Base-by-base conservation (phyloP, 2,113 vertebrate genomes). In the Pipa parva region DNA sequence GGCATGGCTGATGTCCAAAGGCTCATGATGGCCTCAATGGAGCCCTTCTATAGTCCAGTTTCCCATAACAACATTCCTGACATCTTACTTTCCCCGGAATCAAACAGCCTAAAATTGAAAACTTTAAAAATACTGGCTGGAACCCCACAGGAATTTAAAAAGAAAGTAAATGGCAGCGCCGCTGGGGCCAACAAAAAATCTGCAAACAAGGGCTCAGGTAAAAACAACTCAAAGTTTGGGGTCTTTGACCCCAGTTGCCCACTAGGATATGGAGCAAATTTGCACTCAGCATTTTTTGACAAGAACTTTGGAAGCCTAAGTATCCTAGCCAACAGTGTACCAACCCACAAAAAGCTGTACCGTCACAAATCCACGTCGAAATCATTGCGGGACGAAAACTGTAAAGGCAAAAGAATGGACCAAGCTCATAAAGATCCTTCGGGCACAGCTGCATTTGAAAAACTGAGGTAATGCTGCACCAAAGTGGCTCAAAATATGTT, bases 401-500 rank as follows among this genome's bases (percentile, higher is more conserved):
- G 91, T 89, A 99, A 98, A 88, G 92, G 91, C 74, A 97, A 96
- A 83, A 86, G 88, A 77, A 81, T 86, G 75, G 95, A 98, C 73
- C 92, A 92, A 84, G 88, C 80, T 80, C 88, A 90, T 87, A 98
- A 97, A 90, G 93, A 97, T 86, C 87, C 95, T 79, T 85, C 91
- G 81, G 91, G 93, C 89, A 94, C 93, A 89, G 89, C 91, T 88
- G 92, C 95, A 89, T 97, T 95, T 90, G 95, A 99, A 87, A 99
- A 97, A 93, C 94, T 95, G 93, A 99, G 97, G 97, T 99, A 99
- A 99, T 97, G 91, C 91, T 93, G 89, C 90, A 91, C 92, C 90
- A 90, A 89, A 84, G 80, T 88, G 89, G 90, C 91, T 91, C 88
- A 91, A 88, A 91, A 89, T 84, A 78, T 80, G 82, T 87, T 81